Base-by-base conservation (phyloP, 2,797 vertebrate species). In the Myripristis murdjan region DNA sequence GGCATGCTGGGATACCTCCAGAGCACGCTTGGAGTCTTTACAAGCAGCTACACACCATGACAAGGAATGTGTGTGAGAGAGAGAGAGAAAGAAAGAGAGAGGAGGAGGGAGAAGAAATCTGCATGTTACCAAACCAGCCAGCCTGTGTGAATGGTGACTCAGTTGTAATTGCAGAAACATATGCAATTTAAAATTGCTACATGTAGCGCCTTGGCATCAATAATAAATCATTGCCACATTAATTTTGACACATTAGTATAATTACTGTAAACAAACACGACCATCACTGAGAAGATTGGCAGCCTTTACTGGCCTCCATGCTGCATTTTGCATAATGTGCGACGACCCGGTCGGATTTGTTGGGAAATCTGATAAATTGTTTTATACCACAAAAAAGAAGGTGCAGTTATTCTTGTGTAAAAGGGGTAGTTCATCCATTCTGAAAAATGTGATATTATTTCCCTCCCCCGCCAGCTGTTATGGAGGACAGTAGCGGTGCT, bases 1-100 rank as follows among this genome's bases (percentile, higher is more conserved):
- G 0, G 96, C 95, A 57, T 95, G 96, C 90, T 98, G 97, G 1
- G 97, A 97, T 24, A 98, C 96, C 82, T 98, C 97, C 78, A 98
- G 82, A 26, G 97, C 95, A 41, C 92, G 93, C 64, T 97, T 98
- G 33, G 94, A 96, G 87, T 98, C 97, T 83, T 97, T 99, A 77
- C 97, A 98, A 79, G 97, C 97, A 77, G 95, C 98, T 99, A 87
- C 20, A 81, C 1, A 35, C 4, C 0, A 20, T 3, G 51, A 56
- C 2, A n/a, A n/a, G n/a, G n/a, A n/a, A n/a, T n/a, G n/a, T n/a
- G n/a, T n/a, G n/a, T n/a, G n/a, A n/a, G n/a, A 54, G 37, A 63
- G 3, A 23, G 22, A 23, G 41, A 67, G 59, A 56, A n/a, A 52
- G 18, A 26, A n/a, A 52, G 18, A 26, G 2, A 5, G 20, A n/a